phyloP scores from a whole-genome alignment of 1,140 invertebrate species.

The Heliconius eleuchia region DNA sequence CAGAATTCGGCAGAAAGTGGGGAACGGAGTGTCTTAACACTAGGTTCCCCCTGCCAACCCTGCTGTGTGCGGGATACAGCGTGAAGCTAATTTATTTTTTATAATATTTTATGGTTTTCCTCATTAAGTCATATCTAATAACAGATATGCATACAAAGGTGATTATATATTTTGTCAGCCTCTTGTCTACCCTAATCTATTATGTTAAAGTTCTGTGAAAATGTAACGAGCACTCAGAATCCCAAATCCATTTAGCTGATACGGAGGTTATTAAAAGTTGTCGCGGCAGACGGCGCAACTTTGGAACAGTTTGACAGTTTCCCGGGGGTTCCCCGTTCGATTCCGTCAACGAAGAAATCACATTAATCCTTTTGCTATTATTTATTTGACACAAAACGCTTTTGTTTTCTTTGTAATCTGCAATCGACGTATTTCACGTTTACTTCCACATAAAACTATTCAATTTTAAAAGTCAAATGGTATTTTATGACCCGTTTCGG shows the following conservation, averaged over 20 bases:
- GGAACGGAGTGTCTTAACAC: no score
- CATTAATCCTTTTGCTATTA: conserved; percentile 59
- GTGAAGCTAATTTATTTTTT: no score
- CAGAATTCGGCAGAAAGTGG: no score
- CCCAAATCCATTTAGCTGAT: conserved; percentile 73
- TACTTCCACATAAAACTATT: background rate
- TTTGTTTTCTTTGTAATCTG: conserved; percentile 18
- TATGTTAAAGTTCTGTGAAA: conserved; percentile 40
- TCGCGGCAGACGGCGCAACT: conserved; percentile 64
- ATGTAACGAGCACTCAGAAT: conserved; percentile 46
- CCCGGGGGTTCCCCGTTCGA: conserved; percentile 61
- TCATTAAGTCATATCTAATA: no score
- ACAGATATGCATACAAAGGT: background rate
- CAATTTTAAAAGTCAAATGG: conserved; percentile 9
- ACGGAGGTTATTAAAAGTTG: conserved; percentile 78
- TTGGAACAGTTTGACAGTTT: conserved; percentile 69
- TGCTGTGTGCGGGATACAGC: no score
- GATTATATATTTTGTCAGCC: conserved; percentile 1
- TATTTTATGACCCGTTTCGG: conserved; percentile 38
- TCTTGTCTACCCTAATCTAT: conserved; percentile 23
- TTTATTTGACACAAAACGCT: conserved; percentile 23
- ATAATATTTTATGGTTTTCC: no score
- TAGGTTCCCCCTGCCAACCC: no score
- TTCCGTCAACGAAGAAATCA: conserved; percentile 68
- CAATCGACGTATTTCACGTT: background rate